Conservation (phyloP, 1,140 invertebrate genomes). For the Acromyrmex echinatior region DNA sequence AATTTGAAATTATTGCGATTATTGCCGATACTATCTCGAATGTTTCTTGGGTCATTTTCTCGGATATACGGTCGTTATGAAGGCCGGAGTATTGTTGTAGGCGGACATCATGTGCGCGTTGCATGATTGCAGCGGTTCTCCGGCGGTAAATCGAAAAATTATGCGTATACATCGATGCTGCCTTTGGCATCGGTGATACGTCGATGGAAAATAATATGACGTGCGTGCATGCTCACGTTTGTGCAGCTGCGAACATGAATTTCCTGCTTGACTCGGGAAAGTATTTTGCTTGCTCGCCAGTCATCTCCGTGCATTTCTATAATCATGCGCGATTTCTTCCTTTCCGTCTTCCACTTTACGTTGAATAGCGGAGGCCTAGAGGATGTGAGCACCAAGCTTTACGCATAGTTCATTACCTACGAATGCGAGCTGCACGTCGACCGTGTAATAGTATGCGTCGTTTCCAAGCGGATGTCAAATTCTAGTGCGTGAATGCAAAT, state of each 20-base stretch:
- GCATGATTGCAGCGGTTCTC: constrained; percentile 43
- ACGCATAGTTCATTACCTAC: constrained; percentile 39
- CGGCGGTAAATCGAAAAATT: constrained; percentile 57
- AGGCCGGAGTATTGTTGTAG: constrained; percentile 32
- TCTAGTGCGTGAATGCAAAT: constrained; percentile 3
- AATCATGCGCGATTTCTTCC: constrained; percentile 27
- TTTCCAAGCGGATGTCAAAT: constrained; percentile 15
- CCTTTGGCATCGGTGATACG: constrained; percentile 32
- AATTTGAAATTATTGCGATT: constrained; percentile 9
- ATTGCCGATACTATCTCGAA: background rate
- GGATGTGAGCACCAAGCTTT: constrained; percentile 2
- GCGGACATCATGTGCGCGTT: constrained; percentile 38
- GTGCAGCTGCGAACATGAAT: constrained; percentile 18
- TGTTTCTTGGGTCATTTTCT: background rate
- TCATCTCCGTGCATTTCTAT: background rate
- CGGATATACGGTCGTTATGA: background rate
- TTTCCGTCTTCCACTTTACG: background rate
- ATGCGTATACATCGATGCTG: constrained; percentile 39
- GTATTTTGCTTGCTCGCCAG: background rate
- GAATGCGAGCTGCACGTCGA: constrained; percentile 22
- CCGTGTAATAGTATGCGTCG: constrained; percentile 26
- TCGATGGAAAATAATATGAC: constrained; percentile 52
- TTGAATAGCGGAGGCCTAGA: background rate
- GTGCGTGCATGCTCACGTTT: background rate
- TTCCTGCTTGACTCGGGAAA: constrained; percentile 14